Base-by-base conservation (phyloP, 2,888 invertebrate genomes). In the Tenthredo amoena region DNA sequence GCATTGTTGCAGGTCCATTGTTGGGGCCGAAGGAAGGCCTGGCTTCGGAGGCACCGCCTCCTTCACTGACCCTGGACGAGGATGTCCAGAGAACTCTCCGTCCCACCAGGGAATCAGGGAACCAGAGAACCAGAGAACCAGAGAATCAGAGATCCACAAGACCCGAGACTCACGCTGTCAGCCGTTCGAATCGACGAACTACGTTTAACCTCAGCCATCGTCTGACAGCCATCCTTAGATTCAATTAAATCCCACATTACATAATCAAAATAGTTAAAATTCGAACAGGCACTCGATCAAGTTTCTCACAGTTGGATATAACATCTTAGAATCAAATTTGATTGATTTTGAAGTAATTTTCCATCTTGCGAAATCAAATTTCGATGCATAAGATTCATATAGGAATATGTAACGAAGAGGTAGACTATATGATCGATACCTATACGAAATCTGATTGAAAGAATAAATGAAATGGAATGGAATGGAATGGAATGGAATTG, bases 41-140 rank as follows among this genome's bases (percentile, higher is more conserved):
- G 92, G 91, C 92, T 86, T 88, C 88, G 88, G 86, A 89, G 91
- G 92, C 89, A 91, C 90, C 92, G 92, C 92, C 92, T 91, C 91
- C 92, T 90, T 89, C 89, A 91, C 90, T 91, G 91, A 92, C 91
- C 89, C 90, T 88, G 88, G 83, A 87, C 88, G 88, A 50, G 74
- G 79, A 85, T 87, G 86, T 68, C 79, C 85, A 40, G 65, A 68
- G 74, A 74, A 62, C 87, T 90, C 88, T 88, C 88, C 90, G 88
- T 90, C 91, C 90, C 90, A 89, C 89, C 90, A 89, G 85, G 87
- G 86, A 89, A 62, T n/a, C 79, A 37, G 79, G 62, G 79, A 55
- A 62, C 47, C 47, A 15, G 47, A 47, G 83, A 83, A 83, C 50
- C 83, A 71, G 68, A 82, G 81, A 82, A 18, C 81, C 21, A 43